phyloP scores from a whole-genome alignment of 1,140 invertebrate species.

The Paraescarpia echinospica region DNA sequence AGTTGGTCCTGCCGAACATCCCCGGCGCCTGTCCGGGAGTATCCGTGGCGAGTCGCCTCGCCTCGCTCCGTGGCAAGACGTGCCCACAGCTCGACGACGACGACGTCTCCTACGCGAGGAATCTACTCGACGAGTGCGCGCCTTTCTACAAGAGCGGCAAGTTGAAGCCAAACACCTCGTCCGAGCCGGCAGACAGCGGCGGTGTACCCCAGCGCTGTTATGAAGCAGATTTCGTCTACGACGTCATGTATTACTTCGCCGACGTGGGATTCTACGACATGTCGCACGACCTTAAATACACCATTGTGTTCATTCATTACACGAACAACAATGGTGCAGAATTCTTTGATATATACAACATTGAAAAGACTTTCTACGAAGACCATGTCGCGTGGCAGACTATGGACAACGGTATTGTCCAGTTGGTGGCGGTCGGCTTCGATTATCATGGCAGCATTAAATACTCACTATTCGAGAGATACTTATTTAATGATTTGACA shows the following conservation, averaged over 20 bases:
- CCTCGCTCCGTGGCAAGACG: not conserved
- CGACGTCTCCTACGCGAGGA: not conserved
- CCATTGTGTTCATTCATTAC: not conserved
- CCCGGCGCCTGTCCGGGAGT: not conserved
- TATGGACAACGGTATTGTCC: not conserved
- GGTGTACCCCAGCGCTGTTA: not conserved
- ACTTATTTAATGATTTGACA: conserved; percentile 1
- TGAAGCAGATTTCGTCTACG: not conserved
- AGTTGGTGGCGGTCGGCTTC: conserved; percentile 6
- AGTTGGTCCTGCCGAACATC: not conserved
- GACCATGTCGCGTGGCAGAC: not conserved
- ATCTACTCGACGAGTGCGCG: not conserved
- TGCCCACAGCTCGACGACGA: not conserved
- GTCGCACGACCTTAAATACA: not conserved
- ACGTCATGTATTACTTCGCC: conserved; percentile 5
- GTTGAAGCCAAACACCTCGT: not conserved
- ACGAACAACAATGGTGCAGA: not conserved
- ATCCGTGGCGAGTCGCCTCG: not conserved
- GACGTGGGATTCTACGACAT: not conserved
- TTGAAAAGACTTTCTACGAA: not conserved
- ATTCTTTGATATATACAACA: too few species aligned
- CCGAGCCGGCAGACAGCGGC: not conserved
- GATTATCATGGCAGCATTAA: not conserved
- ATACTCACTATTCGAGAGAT: not conserved
- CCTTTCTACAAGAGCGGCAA: not conserved